phyloP scores from a whole-genome alignment of 2,797 vertebrate genomes.

The Sternotherus odoratus region DNA sequence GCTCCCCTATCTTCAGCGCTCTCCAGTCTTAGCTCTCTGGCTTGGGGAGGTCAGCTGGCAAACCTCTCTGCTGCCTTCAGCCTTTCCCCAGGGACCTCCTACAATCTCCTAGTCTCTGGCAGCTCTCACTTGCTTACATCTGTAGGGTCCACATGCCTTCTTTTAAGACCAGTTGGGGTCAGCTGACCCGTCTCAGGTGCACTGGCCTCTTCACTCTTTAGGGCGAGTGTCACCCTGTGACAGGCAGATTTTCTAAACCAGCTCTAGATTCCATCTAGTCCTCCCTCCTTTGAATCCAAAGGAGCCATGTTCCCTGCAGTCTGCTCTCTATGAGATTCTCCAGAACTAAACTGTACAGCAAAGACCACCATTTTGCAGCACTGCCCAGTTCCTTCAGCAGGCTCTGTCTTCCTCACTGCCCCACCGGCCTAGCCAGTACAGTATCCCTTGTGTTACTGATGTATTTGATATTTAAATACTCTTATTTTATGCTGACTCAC shows the following conservation, averaged over 20 bases:
- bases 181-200: too few species aligned
- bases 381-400: not conserved
- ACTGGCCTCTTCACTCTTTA: too few species aligned
- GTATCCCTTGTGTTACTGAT: not conserved
- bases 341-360: not conserved
- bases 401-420: not conserved
- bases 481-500: not conserved
- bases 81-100: too few species aligned
- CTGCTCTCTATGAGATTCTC: not conserved
- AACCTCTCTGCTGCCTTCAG: too few species aligned
- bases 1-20: too few species aligned
- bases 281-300: not conserved
- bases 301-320: not conserved
- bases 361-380: not conserved
- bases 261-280: not conserved
- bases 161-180: too few species aligned
- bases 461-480: not conserved
- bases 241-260: not conserved
- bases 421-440: not conserved
- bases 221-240: too few species aligned
- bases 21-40: too few species aligned
- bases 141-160: too few species aligned
- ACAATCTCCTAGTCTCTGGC: too few species aligned
- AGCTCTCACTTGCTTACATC: too few species aligned
- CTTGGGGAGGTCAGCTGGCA: too few species aligned